Base-by-base conservation (phyloP, 1,140 invertebrate genomes). In the Drosophila ambigua region DNA sequence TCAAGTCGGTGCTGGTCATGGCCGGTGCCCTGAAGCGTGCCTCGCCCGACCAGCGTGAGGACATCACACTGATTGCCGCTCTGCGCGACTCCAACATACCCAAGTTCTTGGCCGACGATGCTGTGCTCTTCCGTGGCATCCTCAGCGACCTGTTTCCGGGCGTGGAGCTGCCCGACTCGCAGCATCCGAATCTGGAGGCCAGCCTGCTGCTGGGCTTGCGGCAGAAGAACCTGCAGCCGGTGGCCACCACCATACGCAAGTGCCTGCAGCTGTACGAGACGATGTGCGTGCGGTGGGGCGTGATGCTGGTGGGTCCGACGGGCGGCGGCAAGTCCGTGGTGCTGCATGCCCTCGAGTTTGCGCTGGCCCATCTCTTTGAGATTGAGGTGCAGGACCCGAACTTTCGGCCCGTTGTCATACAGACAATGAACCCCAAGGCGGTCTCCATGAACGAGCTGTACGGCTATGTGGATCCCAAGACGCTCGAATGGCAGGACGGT, bases 301-400 rank as follows among this genome's bases (percentile, higher is more conserved):
- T 98, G 16, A 98, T 98, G 97, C 93, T 98, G 26, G 97, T 98
- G 8, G 98, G 98, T 5, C 96, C 96, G 2, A 97, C 97, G 0
- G 96, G 96, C 45, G 95, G 96, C 1, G 96, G 96, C 4, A 97
- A 97, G 92, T 95, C 95, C 0, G 94, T 95, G 7, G 94, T 96
- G 50, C 83, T 92, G 16, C 76, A 96, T 94, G 94, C 94, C 5
- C 83, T 97, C 5, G 94, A 95, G 85, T 93, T 94, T 73, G 95
- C 95, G 0, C 93, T 97, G 59, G 93, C 93, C 0, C 92, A 93
- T 49, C 92, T 97, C 11, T 92, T 92, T 72, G 93, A 94, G 62
- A 92, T 93, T 5, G 93, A 92, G 44, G 84, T 95, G 2, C 65
- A 85, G 16, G 94, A 94, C 9, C 92, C 92, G 0, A 93, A 94